These are phyloP conservation scores for Sandelia bainsii DNA, from an alignment of 2,797 vertebrate genomes.

Conservation along the genomic window DNA sequence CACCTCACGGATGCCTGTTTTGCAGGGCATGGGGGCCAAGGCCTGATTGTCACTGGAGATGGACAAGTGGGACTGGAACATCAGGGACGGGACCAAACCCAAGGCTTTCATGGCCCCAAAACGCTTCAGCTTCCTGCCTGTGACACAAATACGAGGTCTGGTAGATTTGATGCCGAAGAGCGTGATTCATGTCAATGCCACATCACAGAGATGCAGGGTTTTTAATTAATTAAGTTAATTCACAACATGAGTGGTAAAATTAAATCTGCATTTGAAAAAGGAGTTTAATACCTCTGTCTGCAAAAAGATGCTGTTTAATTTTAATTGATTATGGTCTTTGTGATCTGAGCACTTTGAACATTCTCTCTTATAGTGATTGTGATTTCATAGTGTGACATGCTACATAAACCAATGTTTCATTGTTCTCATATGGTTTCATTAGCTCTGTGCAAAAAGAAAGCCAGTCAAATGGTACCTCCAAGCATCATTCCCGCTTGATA, in stretches of 20 bases:
- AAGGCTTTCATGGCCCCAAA: constrained; percentile 92
- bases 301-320: background rate
- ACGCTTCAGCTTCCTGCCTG: constrained; percentile 97
- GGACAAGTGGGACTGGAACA: constrained; percentile 81
- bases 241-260: background rate
- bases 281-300: background rate
- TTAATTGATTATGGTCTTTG: background rate
- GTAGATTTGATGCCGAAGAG: constrained; percentile 30
- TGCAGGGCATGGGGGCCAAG: constrained; percentile 85
- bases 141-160: constrained; percentile 38
- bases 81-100: constrained; percentile 83
- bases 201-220: background rate
- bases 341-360: constrained; percentile 16
- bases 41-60: constrained; percentile 74
- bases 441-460: constrained; percentile 17
- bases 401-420: constrained; percentile 1
- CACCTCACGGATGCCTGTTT: constrained; percentile 88
- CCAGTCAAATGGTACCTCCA: constrained; percentile 87
- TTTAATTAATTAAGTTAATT: constrained; percentile 5
- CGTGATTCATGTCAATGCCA: background rate
- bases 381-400: constrained; percentile 15
- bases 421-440: background rate
- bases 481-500: constrained; percentile 98
- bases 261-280: background rate
- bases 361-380: background rate